phyloP scores from a whole-genome alignment of 2,113 vertebrate genomes.

The Gyps fulvus region DNA sequence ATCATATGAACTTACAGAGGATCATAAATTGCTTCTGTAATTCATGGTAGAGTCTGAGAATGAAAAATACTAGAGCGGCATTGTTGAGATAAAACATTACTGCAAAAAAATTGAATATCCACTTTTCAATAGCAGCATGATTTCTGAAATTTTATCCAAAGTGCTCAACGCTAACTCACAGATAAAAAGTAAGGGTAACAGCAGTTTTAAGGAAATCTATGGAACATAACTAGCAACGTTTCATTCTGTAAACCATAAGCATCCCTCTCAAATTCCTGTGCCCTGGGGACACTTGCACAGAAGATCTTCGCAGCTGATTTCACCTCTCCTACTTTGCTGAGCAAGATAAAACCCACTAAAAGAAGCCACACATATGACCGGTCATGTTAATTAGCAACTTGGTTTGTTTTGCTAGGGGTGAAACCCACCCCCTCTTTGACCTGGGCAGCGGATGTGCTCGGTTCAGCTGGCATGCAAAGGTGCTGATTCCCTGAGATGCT shows the following conservation, averaged over 20 bases:
- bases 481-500: not conserved
- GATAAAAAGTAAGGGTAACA: not conserved
- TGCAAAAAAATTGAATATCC: not conserved
- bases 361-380: accelerated
- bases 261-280: not conserved
- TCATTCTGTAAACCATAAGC: not conserved
- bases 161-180: not conserved
- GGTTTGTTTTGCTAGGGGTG: not conserved
- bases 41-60: not conserved
- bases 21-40: constrained; percentile 6
- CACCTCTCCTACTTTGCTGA: not conserved
- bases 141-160: not conserved
- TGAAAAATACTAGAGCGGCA: not conserved
- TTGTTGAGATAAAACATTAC: not conserved
- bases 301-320: not conserved
- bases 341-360: not conserved
- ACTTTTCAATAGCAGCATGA: not conserved
- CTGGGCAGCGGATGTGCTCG: not conserved
- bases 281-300: not conserved
- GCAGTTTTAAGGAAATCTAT: not conserved
- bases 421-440: not conserved
- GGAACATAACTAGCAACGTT: not conserved
- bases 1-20: constrained; percentile 1
- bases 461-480: not conserved
- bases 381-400: not conserved